phyloP scores from a whole-genome alignment of 2,888 invertebrate genomes.

The Lamproptera curius region DNA sequence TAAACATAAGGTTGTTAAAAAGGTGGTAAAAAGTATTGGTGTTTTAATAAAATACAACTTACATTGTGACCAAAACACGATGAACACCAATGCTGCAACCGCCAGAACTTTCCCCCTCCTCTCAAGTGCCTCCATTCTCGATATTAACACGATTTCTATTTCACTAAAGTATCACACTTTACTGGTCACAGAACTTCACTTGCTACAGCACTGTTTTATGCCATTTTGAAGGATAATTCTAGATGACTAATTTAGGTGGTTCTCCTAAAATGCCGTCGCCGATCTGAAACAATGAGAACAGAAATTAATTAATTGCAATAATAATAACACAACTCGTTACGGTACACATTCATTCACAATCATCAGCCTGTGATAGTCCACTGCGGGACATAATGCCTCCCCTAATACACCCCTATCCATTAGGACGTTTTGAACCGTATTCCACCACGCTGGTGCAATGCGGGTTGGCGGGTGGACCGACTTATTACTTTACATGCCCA shows the following conservation, averaged over 20 bases:
- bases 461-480: too few relatives aligned
- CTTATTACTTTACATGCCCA: too few relatives aligned
- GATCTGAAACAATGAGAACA: conserved; percentile 16
- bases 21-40: too few relatives aligned
- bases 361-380: too few relatives aligned
- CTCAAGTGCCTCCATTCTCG: conserved; percentile 68
- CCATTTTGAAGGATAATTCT: conserved; percentile 11
- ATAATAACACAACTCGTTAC: too few relatives aligned
- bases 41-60: conserved; percentile 38
- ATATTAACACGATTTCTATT: conserved; percentile 14
- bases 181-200: conserved; percentile 26
- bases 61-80: conserved; percentile 63
- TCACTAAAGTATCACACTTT: conserved; percentile 12
- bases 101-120: conserved; percentile 50
- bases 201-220: conserved; percentile 2
- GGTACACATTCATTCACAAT: too few relatives aligned
- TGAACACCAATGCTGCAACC: conserved; percentile 44
- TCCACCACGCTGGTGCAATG: too few relatives aligned
- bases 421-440: too few relatives aligned
- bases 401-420: too few relatives aligned
- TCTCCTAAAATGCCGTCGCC: not conserved
- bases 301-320: too few relatives aligned
- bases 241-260: conserved; percentile 7
- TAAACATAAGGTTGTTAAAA: too few relatives aligned
- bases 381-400: too few relatives aligned